Percentiles rank a stretch among this genome's conserved stretches.
These are phyloP conservation scores for Pogonognathellus flavescens DNA, from an alignment of 1,140 invertebrate genomes.

Conservation along the genomic window DNA sequence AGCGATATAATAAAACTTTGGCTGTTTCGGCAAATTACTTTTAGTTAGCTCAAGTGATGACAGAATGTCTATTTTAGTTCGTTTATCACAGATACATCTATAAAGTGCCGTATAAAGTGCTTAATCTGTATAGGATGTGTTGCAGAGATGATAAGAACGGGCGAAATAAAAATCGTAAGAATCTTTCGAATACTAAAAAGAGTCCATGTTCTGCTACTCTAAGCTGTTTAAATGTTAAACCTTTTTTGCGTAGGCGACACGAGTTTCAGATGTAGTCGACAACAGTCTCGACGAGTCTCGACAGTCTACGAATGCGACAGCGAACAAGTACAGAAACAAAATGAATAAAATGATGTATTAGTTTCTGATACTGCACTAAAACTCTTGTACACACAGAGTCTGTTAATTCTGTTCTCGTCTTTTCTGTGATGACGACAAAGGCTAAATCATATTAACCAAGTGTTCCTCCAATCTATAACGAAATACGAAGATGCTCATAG, in stretches of 20 bases:
- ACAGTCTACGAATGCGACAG: too few species aligned
- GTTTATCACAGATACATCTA: constrained; percentile 1
- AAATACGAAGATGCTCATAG: not conserved
- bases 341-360: not conserved
- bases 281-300: not conserved
- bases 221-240: not conserved
- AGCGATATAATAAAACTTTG: too few species aligned
- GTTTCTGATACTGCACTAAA: not conserved
- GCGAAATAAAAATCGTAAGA: constrained; percentile 26
- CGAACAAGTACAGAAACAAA: too few species aligned
- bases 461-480: not conserved
- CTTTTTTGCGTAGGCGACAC: constrained; percentile 37
- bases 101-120: not conserved
- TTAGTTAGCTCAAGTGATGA: not conserved
- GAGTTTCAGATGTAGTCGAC: constrained; percentile 23
- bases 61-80: constrained; percentile 4
- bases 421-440: constrained; percentile 28
- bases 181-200: not conserved
- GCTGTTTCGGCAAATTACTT: too few species aligned
- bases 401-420: constrained; percentile 5
- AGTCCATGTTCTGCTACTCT: too few species aligned
- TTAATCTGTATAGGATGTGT: not conserved
- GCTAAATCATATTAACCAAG: not conserved
- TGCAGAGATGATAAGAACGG: not conserved
- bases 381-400: constrained; percentile 11